phyloP scores from a whole-genome alignment of 2,888 invertebrate species.

The Cryptocephalus moraei region DNA sequence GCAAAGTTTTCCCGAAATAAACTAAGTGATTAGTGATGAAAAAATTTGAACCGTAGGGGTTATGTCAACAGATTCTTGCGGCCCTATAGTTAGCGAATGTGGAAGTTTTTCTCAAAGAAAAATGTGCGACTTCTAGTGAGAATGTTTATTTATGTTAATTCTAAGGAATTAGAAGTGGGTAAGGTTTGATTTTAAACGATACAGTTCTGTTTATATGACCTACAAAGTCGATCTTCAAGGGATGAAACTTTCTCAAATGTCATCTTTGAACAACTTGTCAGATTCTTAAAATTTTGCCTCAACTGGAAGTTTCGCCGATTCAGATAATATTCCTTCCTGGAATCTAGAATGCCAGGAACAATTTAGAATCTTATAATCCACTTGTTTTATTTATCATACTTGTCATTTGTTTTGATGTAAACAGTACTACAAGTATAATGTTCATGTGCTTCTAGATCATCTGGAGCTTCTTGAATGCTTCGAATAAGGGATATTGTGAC shows the following conservation, averaged over 20 bases:
- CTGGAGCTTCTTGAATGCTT: too few relatives aligned
- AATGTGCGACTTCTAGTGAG: conserved; percentile 2
- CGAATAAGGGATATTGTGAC: neutral
- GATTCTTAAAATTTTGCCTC: conserved; percentile 13
- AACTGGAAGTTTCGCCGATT: too few relatives aligned
- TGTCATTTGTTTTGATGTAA: too few relatives aligned
- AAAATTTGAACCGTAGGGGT: conserved; percentile 33
- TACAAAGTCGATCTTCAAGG: conserved; percentile 20
- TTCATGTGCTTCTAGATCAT: too few relatives aligned
- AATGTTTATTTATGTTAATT: neutral
- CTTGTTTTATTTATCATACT: too few relatives aligned
- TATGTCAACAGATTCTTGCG: conserved; percentile 36
- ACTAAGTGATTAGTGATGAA: conserved; percentile 8
- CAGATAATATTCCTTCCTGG: too few relatives aligned
- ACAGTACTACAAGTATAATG: too few relatives aligned
- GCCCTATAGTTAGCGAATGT: conserved; percentile 33
- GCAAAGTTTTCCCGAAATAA: conserved; percentile 8
- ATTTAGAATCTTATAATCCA: too few relatives aligned
- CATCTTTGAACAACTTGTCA: conserved; percentile 29
- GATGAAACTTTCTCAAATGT: conserved; percentile 19
- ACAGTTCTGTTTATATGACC: conserved; percentile 18
- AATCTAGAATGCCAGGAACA: too few relatives aligned
- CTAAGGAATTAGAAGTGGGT: too few relatives aligned
- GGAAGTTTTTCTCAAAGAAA: conserved; percentile 5
- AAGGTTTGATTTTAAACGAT: neutral